Evolutionary conservation across 1,140 invertebrate species (phyloP), one percentile per base, ranked within the genome.

Genomic region (Lordiphosa stackelbergi): DNA sequence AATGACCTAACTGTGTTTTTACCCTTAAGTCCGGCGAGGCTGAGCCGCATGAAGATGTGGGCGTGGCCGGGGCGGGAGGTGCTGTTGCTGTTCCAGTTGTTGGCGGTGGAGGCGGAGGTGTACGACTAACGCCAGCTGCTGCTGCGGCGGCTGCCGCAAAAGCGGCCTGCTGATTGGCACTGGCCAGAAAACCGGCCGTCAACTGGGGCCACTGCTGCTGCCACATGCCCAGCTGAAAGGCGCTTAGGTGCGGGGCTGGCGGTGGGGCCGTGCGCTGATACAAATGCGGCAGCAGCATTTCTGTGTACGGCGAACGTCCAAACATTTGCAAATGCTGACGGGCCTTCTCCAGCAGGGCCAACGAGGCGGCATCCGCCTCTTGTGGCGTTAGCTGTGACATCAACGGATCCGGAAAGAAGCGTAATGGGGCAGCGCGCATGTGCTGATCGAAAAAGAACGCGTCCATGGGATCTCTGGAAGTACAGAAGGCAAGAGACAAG

Each of bases 381-480:
- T 91, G 87, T 86, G 45, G 88, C 77, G 87, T 91, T 88, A 72
- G 88, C 59, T 68, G 88, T 40, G 66, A 87, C 88, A 87, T 85
- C 53, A 87, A 42, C 4, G 85, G 85, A 58, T 84, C 78, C 59
- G 90, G 90, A 36, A 91, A 89, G 71, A 92, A 92, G 3, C 92
- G 88, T 37, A 91, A 85, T 1, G 92, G 88, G 2, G 91, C 91
- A 1, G 90, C 90, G 3, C 92, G 88, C 77, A 92, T 91, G 61
- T 92, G 91, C 63, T 92, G 91, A 64, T 92, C 91, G 87, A 92
- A 90, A 40, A 93, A 89, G 79, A 92, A 90, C 7, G 90, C 89
- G 60, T 92, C 92, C 90, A 92, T 92, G 51, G 92, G 92, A 87
- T 92, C 92, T 73, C 92, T 86, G 40, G 4, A 57, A 45, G 0